phyloP scores from a whole-genome alignment of 2,113 vertebrate genomes.

The Pygathrix nemaeus region DNA sequence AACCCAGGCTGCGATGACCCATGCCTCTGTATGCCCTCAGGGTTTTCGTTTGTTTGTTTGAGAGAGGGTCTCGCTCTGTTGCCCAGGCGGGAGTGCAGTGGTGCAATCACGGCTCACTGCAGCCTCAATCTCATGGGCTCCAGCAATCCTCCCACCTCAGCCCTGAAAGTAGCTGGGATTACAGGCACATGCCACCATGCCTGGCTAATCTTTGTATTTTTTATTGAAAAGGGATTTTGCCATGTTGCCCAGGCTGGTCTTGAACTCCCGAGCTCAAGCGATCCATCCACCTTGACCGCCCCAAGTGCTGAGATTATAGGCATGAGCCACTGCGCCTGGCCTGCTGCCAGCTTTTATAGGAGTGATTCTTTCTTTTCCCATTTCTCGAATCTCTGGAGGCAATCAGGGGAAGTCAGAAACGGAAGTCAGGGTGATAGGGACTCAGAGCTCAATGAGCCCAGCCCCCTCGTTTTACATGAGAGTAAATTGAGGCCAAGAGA shows the following conservation, averaged over 20 bases:
- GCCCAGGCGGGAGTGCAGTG: neutral
- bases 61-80: neutral
- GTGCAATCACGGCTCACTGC: neutral
- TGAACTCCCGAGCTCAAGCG: neutral
- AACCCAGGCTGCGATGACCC: neutral
- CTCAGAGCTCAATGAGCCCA: neutral
- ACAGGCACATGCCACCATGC: neutral
- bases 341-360: neutral
- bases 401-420: neutral
- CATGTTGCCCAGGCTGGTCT: neutral
- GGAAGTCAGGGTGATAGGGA: neutral
- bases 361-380: neutral
- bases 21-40: accelerated
- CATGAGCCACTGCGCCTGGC: neutral
- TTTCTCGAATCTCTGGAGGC: neutral
- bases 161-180: neutral
- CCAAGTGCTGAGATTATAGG: too few species aligned
- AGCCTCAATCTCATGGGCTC: neutral
- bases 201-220: neutral
- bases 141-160: neutral
- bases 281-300: neutral
- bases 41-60: neutral
- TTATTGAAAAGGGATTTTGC: neutral
- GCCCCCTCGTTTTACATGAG: neutral
- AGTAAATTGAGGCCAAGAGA: neutral